Percentiles rank a stretch among this genome's conserved stretches.
phyloP scores from a whole-genome alignment of 2,888 invertebrate species.

The Agrenia bidenticulata region DNA sequence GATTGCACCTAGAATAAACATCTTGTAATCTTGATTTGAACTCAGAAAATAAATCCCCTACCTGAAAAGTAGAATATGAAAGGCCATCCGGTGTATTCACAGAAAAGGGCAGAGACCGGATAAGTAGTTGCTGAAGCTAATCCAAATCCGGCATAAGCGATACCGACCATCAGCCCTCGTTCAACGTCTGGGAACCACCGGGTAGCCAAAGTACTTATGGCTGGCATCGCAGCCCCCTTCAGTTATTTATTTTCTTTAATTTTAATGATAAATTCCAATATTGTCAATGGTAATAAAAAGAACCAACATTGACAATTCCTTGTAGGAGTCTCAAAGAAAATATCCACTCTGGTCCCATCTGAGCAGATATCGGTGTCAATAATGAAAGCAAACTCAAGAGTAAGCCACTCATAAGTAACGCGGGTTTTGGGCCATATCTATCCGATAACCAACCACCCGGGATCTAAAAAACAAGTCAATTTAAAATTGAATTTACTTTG shows the following conservation, averaged over 20 bases:
- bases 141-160: slow-evolving; percentile 58
- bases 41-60: slow-evolving; percentile 47
- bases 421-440: slow-evolving; percentile 57
- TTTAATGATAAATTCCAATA: slow-evolving; percentile 1
- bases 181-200: slow-evolving; percentile 57
- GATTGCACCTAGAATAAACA: slow-evolving; percentile 54
- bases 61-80: slow-evolving; percentile 64
- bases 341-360: slow-evolving; percentile 56
- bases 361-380: slow-evolving; percentile 58
- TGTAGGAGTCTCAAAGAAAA: slow-evolving; percentile 57
- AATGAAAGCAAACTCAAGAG: slow-evolving; percentile 58
- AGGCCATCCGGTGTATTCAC: slow-evolving; percentile 64
- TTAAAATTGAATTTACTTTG: not conserved
- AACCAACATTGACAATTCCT: slow-evolving; percentile 59
- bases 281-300: slow-evolving; percentile 1
- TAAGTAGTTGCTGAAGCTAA: slow-evolving; percentile 60
- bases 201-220: slow-evolving; percentile 48
- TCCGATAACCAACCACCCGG: slow-evolving; percentile 58
- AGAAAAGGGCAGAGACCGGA: slow-evolving; percentile 63
- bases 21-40: slow-evolving; percentile 45
- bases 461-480: slow-evolving; percentile 50
- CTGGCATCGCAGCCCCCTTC: slow-evolving; percentile 49
- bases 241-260: slow-evolving; percentile 14
- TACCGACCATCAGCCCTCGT: slow-evolving; percentile 57
- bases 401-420: slow-evolving; percentile 56